Base-by-base conservation (phyloP, 2,888 invertebrate species). In the Stratiomys singularior region DNA sequence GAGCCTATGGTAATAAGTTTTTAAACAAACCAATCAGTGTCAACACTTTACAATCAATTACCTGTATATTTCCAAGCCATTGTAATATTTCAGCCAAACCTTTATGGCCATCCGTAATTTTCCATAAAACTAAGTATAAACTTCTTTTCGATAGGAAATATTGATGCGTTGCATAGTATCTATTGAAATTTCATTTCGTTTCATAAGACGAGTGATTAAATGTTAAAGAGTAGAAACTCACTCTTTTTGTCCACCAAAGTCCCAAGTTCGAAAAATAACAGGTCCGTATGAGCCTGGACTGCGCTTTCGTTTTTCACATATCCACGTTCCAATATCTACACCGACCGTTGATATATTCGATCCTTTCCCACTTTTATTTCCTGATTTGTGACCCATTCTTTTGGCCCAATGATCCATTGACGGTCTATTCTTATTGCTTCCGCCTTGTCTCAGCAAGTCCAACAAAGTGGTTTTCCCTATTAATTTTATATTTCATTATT, bases 161-260 rank as follows among this genome's bases (percentile, higher is more conserved):
- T 86, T 99, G 98, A 89, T 99, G 99, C 0, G 99, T 99, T 0
- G 98, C 96, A 86, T 99, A 99, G 86, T 99, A 98, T 84, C 92
- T 92, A n/a, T n/a, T n/a, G n/a, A n/a, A n/a, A n/a, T n/a, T n/a
- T n/a, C n/a, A n/a, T n/a, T n/a, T n/a, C n/a, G n/a, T n/a, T n/a
- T n/a, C n/a, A n/a, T n/a, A n/a, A n/a, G n/a, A n/a, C n/a, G n/a
- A n/a, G n/a, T n/a, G n/a, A n/a, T n/a, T n/a, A n/a, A n/a, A n/a
- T n/a, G n/a, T n/a, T n/a, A n/a, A 44, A 18, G 30, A 46, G 3
- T 21, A 60, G 21, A 11, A 21, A 25, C 89, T 88, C 82, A 93
- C 91, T 99, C 99, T 84, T 94, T 93, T 88, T 98, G 99, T 0
- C 99, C 99, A 3, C 98, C 98, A 87, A 99, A 99, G 87, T 99